Evolutionary conservation across 2,797 vertebrate species (phyloP), one percentile per base, ranked within the genome.

Genomic region (Neosilurus mollespiculum): DNA sequence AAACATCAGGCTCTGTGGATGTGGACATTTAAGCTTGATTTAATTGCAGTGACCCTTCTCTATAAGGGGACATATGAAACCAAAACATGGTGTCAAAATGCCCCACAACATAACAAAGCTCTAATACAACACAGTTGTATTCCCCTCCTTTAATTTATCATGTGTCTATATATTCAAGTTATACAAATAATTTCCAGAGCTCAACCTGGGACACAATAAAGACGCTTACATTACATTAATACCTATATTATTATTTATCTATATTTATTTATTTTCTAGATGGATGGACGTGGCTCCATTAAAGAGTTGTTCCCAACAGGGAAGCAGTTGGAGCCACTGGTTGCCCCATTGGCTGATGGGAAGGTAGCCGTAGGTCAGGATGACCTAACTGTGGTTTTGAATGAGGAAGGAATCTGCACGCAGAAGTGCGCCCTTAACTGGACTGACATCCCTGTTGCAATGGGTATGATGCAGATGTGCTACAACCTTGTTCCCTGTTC

Each of bases 231-330:
- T 53, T 59, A 18, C 54, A 61, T 49, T 8, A n/a, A 61, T 49
- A 12, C 73, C 30, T 56, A 24, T 53, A 67, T 26, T 16, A 67
- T 14, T 16, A 16, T 24, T 24, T 49, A 15, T 30, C 9, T 49
- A 7, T 51, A 53, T 43, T 14, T 62, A 81, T 26, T 58, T 86
- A 49, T 84, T 26, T 11, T 26, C 84, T 88, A 99, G 98, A 96
- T 99, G 94, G 98, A 99, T 89, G 97, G 97, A 16, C 97, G 97
- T 81, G 98, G 98, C 64, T 95, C 97, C 37, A 95, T 97, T 89
- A 99, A 99, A 93, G 98, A 99, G 88, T 95, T 99, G 61, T 99
- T 99, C 88, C 98, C 98, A 81, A 99, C 98, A 10, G 98, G 98
- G 53, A 99, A 99, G 87, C 98, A 99, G 88, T 86, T 99, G 86